Conservation (phyloP, 2,113 vertebrate genomes). For the Taurulus bubalis region DNA sequence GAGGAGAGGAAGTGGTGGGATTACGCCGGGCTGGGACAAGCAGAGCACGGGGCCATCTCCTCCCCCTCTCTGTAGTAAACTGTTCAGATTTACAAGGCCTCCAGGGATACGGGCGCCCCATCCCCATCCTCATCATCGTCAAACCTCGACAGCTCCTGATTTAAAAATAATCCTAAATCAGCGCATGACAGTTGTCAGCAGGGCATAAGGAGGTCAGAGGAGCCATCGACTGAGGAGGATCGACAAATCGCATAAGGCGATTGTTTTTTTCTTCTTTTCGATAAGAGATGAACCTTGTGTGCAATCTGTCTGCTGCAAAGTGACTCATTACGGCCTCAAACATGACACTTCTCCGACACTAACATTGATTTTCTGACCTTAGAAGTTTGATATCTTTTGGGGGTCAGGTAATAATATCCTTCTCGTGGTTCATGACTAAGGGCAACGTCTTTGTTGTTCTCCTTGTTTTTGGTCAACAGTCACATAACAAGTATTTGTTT, state of each 20-base stretch:
- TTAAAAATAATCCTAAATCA: conserved; percentile 96
- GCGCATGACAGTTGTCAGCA: conserved; percentile 81
- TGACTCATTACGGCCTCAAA: background rate
- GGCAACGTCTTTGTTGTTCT: conserved; percentile 7
- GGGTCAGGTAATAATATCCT: background rate
- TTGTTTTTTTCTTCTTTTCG: background rate
- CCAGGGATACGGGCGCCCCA: conserved; percentile 85
- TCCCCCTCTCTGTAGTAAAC: conserved; percentile 88
- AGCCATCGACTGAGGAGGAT: conserved; percentile 23
- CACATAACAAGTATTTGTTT: background rate
- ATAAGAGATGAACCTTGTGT: conserved; percentile 13
- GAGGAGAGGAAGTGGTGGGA: conserved; percentile 97
- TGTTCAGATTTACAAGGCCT: conserved; percentile 97
- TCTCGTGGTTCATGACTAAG: background rate
- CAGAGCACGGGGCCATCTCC: conserved; percentile 83
- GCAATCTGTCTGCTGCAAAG: background rate
- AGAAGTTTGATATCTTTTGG: background rate
- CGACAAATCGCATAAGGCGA: conserved; percentile 1
- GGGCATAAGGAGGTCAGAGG: conserved; percentile 81
- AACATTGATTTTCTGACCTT: background rate
- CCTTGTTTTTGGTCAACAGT: background rate
- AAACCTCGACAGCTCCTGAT: conserved; percentile 86
- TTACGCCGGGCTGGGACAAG: conserved; percentile 89
- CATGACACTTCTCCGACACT: background rate
- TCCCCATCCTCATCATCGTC: conserved; percentile 64